Evolutionary conservation across 2,888 invertebrate genomes (phyloP), one percentile per base, ranked within the genome.

Genomic region (Pterostichus niger): DNA sequence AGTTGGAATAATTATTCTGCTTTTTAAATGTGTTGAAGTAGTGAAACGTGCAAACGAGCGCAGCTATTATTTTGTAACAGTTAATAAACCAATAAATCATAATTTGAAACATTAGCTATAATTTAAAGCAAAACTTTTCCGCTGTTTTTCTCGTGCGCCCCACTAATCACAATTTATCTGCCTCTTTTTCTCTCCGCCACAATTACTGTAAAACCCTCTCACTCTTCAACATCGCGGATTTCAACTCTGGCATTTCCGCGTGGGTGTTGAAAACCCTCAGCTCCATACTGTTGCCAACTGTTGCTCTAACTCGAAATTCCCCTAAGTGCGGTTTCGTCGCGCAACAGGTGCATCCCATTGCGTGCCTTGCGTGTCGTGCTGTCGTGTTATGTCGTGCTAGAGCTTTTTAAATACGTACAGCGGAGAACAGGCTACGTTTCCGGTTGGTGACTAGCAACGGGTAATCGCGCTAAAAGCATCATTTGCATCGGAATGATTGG

Each of bases 401-500:
- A 11, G 49, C n/a, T 49, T 49, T 49, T 49, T 49, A 49, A 49
- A n/a, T 10, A 49, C n/a, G n/a, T 24, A 49, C 11, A 49, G n/a
- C 11, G 49, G 6, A n/a, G 49, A 49, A n/a, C 49, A 49, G 49
- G 9, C 44, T 5, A 6, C n/a, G 5, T 6, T 49, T 49, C 49
- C n/a, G 49, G 49, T n/a, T 49, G 11, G 11, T 49, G 49, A n/a
- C 49, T 11, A 49, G 49, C 5, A 49, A 49, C 49, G 13, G 10
- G 49, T 49, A 49, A 49, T 49, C 49, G 13, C 49, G 49, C 49
- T 49, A 49, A 49, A 49, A 49, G 49, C 49, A 49, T 49, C 13
- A 49, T 49, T 49, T 49, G 49, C 49, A 49, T 49, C 44, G 49
- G n/a, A 13, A 49, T 49, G 49, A 49, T 49, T 49, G 49, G n/a